Evolutionary conservation across 2,797 vertebrate genomes (phyloP).

Genomic region (Sciaenops ocellatus): DNA sequence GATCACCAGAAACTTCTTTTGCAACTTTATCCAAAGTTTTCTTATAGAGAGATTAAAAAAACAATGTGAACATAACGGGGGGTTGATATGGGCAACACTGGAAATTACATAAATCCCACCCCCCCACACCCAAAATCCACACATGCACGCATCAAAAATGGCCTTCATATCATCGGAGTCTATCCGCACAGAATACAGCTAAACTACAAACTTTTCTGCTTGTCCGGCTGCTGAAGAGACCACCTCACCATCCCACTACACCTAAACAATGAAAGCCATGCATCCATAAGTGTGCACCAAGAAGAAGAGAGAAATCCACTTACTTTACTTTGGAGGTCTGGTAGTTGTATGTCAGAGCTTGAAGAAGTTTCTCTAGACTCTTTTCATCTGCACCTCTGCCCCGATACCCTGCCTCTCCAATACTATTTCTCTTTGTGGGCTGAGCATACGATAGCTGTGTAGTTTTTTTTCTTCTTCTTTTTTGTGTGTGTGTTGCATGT

Average conservation of each 20-base stretch:
- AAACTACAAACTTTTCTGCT: slow-evolving; percentile 37
- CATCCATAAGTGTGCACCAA: slow-evolving; percentile 31
- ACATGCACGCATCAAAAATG: slow-evolving; percentile 23
- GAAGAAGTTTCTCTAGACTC: slow-evolving; percentile 75
- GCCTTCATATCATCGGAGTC: slow-evolving; percentile 34
- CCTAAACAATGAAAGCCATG: slow-evolving; percentile 9
- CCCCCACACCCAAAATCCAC: neutral
- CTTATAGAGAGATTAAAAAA: slow-evolving; percentile 18
- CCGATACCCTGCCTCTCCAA: slow-evolving; percentile 73
- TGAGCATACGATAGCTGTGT: slow-evolving; percentile 80
- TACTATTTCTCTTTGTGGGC: slow-evolving; percentile 80
- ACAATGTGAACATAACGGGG: neutral
- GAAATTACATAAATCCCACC: slow-evolving; percentile 28
- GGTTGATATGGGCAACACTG: slow-evolving; percentile 15
- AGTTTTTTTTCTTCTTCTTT: slow-evolving; percentile 44
- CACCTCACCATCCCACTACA: slow-evolving; percentile 34
- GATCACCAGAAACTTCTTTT: slow-evolving; percentile 23
- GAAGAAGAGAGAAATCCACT: slow-evolving; percentile 63
- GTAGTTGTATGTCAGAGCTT: slow-evolving; percentile 76
- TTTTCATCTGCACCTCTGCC: slow-evolving; percentile 81
- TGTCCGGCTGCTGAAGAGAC: slow-evolving; percentile 36
- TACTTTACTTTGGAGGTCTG: slow-evolving; percentile 84
- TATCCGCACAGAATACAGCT: slow-evolving; percentile 14
- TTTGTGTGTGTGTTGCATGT: slow-evolving; percentile 63
- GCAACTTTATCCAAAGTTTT: slow-evolving; percentile 46